Evolutionary conservation across 2,888 invertebrate genomes (phyloP).

Genomic region (Drosophila pseudotalamancana): DNA sequence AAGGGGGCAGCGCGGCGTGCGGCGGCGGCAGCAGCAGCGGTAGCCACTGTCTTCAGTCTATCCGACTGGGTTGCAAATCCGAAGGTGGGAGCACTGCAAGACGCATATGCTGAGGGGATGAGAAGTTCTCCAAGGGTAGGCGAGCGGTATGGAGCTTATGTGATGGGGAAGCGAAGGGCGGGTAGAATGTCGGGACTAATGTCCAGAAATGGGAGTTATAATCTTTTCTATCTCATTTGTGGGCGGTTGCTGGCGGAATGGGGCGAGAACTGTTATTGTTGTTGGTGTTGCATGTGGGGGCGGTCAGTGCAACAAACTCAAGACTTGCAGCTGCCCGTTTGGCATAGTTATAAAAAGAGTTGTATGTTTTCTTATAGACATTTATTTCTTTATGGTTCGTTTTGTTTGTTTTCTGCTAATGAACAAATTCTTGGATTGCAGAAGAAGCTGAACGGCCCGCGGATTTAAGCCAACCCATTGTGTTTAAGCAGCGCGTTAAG

Average conservation of each 20-base stretch:
- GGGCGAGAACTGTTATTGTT: conserved; percentile 14
- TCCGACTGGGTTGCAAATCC: conserved; percentile 51
- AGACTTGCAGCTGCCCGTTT: conserved; percentile 18
- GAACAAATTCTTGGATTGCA: conserved; percentile 78
- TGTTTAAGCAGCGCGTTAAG: conserved; percentile 84
- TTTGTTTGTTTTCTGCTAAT: conserved; percentile 3
- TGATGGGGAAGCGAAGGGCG: neutral
- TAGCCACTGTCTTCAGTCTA: conserved; percentile 47
- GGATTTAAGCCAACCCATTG: conserved; percentile 86
- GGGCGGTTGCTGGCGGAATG: conserved; percentile 5
- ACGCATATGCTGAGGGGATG: conserved; percentile 11
- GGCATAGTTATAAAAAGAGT: conserved; percentile 14
- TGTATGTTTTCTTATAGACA: neutral
- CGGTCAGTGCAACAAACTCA: conserved; percentile 7
- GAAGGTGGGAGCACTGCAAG: conserved; percentile 57
- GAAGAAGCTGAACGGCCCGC: conserved; percentile 87
- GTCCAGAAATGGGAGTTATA: conserved; percentile 37
- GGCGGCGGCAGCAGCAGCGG: conserved; percentile 21
- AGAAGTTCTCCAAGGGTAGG: neutral
- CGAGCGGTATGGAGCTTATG: neutral
- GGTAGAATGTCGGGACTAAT: conserved; percentile 21
- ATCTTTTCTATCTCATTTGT: conserved; percentile 46
- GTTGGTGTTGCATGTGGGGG: conserved; percentile 19
- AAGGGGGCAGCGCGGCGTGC: conserved; percentile 12
- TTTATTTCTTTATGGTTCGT: neutral